Base-by-base conservation (phyloP, 2,797 vertebrate genomes). In the Clarias pachynema region DNA sequence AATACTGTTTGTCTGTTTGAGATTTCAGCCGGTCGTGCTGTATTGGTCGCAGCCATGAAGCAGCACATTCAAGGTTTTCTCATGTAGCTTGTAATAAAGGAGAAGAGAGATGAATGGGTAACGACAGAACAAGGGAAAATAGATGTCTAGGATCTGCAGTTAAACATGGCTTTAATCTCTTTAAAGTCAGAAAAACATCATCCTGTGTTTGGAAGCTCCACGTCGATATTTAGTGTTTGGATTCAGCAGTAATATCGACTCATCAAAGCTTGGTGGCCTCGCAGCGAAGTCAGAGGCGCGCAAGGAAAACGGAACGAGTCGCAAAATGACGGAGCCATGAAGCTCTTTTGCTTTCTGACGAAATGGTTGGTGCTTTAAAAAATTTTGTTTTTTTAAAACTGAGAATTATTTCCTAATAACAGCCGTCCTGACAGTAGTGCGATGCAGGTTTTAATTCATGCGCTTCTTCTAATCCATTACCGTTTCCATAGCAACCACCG, bases 221-320 rank as follows among this genome's bases (percentile, higher is more conserved):
- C 29, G 75, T 37, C 20, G 56, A 78, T 78, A 78, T 60, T 78
- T 59, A 60, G 34, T 78, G 56, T 37, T 57, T 29, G 44, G 73
- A 31, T 75, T 57, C 8, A 18, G 0, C 18, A 60, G 56, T n/a
- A 37, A 60, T 78, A 60, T 78, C 0, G 56, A 37, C 31, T n/a
- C 20, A 24, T 34, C 24, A 31, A 37, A 16, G 75, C 24, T 34
- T 6, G 5, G 20, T 6, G 29, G 26, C 29, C 53, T 59, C 20
- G 34, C 16, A 77, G 14, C 57, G 14, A 77, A 77, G 49, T 56
- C 26, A 59, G 26, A 1, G 8, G 16, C 26, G 10, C 26, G 29
- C 26, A 74, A 56, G 26, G 49, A 20, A 12, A 75, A 31, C 12
- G 26, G 56, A 60, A 59, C 9, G 3, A 31, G 0, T 29, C 5